phyloP scores from a whole-genome alignment of 2,888 invertebrate species.

The Cerastis rubricosa region DNA sequence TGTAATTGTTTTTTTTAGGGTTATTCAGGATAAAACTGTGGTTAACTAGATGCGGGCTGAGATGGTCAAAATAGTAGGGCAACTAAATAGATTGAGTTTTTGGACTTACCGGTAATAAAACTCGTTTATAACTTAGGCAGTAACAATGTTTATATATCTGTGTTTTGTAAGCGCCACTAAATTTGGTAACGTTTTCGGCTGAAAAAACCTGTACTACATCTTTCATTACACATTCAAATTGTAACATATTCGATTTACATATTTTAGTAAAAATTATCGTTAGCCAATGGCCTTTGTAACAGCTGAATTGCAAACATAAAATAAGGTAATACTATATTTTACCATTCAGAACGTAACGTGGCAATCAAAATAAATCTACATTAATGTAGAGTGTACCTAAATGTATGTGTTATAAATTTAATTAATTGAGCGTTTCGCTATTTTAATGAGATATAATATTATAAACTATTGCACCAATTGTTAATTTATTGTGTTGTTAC shows the following conservation, averaged over 20 bases:
- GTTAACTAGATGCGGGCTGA: neutral
- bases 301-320: slow-evolving; percentile 29
- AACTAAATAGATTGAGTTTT: neutral
- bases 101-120: neutral
- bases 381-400: slow-evolving; percentile 24
- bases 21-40: neutral
- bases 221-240: slow-evolving; percentile 36
- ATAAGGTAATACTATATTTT: slow-evolving; percentile 28
- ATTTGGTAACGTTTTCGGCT: neutral
- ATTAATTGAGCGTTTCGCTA: slow-evolving; percentile 4
- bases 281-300: slow-evolving; percentile 18
- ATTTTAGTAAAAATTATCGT: slow-evolving; percentile 1
- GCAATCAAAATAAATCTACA: slow-evolving; percentile 48
- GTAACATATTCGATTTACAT: slow-evolving; percentile 33
- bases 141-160: neutral
- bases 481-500: neutral
- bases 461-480: neutral
- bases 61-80: neutral
- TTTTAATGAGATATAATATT: neutral
- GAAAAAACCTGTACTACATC: neutral
- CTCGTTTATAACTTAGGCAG: neutral
- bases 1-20: neutral
- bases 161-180: neutral
- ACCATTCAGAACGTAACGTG: slow-evolving; percentile 9
- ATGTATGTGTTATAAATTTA: slow-evolving; percentile 29